Conservation (phyloP, 1,140 invertebrate species). For the Leptopilina clavipes region DNA sequence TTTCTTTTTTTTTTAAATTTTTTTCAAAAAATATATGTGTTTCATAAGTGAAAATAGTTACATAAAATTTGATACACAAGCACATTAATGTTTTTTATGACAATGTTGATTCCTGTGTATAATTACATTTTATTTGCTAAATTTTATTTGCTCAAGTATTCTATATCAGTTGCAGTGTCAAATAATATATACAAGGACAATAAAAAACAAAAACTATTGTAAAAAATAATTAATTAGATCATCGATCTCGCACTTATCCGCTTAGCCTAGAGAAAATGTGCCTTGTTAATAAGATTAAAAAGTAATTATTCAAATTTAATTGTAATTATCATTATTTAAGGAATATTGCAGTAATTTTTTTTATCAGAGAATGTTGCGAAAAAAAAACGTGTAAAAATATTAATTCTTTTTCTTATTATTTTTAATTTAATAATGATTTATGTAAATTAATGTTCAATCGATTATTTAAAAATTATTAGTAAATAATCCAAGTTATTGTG, state of each 20-base stretch:
- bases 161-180: constrained; percentile 61
- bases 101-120: constrained; percentile 16
- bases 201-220: background rate
- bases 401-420: no score
- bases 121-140: constrained; percentile 58
- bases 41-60: background rate
- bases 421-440: no score
- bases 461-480: no score
- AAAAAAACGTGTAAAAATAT: background rate
- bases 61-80: constrained; percentile 7
- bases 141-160: constrained; percentile 60
- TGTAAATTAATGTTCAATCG: no score
- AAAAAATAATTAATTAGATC: constrained; percentile 51
- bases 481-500: no score
- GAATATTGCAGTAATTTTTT: constrained; percentile 17
- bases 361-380: background rate
- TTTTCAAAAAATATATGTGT: no score
- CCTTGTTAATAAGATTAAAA: no score
- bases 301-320: no score
- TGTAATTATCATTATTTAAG: constrained; percentile 27
- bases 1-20: no score
- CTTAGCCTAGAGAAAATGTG: constrained; percentile 63
- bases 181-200: constrained; percentile 55
- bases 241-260: constrained; percentile 67
- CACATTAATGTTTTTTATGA: background rate